Evolutionary conservation across 2,113 vertebrate species (phyloP).

Genomic region (Serilophus lunatus): DNA sequence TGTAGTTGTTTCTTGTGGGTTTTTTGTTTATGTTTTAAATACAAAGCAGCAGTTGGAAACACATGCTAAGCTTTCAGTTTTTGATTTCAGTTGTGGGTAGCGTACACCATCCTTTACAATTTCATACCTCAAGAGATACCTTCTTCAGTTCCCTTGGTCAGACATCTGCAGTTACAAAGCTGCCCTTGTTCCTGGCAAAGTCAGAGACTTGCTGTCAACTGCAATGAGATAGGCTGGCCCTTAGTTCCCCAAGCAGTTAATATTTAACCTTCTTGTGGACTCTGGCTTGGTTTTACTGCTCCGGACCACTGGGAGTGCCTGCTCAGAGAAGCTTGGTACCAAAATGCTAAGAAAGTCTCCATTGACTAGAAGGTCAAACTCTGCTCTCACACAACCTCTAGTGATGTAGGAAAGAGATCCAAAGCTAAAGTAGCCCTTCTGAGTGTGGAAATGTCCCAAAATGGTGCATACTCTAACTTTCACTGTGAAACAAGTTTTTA

Average conservation of each 20-base stretch:
- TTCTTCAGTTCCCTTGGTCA: not conserved
- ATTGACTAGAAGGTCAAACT: not conserved
- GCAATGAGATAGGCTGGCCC: not conserved
- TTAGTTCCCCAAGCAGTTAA: not conserved
- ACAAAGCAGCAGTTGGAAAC: not conserved
- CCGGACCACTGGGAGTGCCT: not conserved
- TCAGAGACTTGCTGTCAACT: not conserved
- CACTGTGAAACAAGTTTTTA: not conserved
- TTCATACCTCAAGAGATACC: not conserved
- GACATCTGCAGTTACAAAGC: fast-evolving
- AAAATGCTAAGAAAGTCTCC: not conserved
- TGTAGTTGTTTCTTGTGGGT: not conserved
- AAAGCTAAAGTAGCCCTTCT: not conserved
- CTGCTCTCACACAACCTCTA: not conserved
- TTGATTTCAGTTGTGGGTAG: not conserved
- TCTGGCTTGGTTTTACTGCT: not conserved
- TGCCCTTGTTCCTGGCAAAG: not conserved
- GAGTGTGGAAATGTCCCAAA: not conserved
- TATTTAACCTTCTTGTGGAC: slow-evolving; percentile 30
- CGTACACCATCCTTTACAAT: not conserved
- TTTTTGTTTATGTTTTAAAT: not conserved
- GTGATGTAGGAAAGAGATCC: not conserved
- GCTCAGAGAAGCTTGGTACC: not conserved
- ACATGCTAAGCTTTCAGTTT: not conserved
- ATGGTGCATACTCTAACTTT: not conserved